Evolutionary conservation across 64 coral and sea anemone species (phyloP).

Genomic region (Orbicella faveolata): DNA sequence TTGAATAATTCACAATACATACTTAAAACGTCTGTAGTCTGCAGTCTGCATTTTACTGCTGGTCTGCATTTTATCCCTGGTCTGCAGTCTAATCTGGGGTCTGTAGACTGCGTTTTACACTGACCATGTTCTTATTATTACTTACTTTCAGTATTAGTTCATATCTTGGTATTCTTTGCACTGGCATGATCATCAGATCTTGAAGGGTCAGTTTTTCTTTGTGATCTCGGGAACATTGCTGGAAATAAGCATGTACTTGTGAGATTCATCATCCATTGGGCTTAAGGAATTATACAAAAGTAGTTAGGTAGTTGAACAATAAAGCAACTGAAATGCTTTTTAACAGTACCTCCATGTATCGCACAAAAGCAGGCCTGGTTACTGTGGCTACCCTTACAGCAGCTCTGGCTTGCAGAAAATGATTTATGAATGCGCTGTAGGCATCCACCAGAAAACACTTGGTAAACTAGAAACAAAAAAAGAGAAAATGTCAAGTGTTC

Average conservation of each 20-base stretch:
- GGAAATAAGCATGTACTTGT: slow-evolving; percentile 7
- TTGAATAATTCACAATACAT: too few relatives aligned
- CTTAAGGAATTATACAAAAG: too few relatives aligned
- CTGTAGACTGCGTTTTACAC: too few relatives aligned
- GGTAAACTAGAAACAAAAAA: slow-evolving; percentile 75
- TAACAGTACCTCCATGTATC: slow-evolving; percentile 83
- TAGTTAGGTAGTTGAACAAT: not conserved
- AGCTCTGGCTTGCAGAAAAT: slow-evolving; percentile 91
- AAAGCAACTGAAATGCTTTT: too few relatives aligned
- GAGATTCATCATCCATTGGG: not conserved
- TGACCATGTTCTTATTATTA: too few relatives aligned
- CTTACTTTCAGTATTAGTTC: slow-evolving; percentile 85
- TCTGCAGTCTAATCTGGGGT: too few relatives aligned
- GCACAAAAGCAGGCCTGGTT: slow-evolving; percentile 83
- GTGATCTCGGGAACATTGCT: slow-evolving; percentile 87
- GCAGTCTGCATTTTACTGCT: too few relatives aligned
- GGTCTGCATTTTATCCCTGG: too few relatives aligned
- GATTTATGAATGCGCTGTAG: slow-evolving; percentile 96
- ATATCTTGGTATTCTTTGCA: slow-evolving; percentile 98
- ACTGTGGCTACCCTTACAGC: slow-evolving; percentile 83
- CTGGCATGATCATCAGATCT: slow-evolving; percentile 99
- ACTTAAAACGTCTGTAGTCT: too few relatives aligned
- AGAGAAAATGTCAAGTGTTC: not conserved
- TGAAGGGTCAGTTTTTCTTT: slow-evolving; percentile 89
- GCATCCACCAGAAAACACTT: slow-evolving; percentile 96